Evolutionary conservation across 2,888 invertebrate genomes (phyloP).

Genomic region (Caenorhabditis plicata): DNA sequence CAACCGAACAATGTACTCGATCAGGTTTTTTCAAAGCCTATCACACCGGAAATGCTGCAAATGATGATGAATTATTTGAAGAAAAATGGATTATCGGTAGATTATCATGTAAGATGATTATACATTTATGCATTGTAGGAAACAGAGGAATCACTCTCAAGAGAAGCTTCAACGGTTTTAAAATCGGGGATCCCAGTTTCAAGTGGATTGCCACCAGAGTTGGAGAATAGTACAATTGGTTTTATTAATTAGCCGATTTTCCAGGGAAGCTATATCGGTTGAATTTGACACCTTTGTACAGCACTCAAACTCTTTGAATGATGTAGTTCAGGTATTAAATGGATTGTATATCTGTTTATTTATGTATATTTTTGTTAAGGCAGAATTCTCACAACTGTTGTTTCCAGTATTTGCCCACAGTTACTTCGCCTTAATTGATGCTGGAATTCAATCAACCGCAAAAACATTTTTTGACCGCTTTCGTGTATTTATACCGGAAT

Average conservation of each 20-base stretch:
- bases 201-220: slow-evolving; percentile 20
- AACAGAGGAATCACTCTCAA: slow-evolving; percentile 35
- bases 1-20: no score
- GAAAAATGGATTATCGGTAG: slow-evolving; percentile 36
- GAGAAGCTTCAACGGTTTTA: slow-evolving; percentile 26
- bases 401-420: slow-evolving; percentile 50
- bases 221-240: no score
- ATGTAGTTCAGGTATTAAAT: slow-evolving; percentile 44
- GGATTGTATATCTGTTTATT: no score
- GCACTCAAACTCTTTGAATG: slow-evolving; percentile 41
- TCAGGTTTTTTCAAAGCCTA: slow-evolving; percentile 4
- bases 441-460: slow-evolving; percentile 19
- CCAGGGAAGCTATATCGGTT: slow-evolving; percentile 37
- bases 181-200: slow-evolving; percentile 15
- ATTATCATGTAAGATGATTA: neutral
- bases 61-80: slow-evolving; percentile 32
- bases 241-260: slow-evolving; percentile 2
- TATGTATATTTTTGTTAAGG: no score
- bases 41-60: slow-evolving; percentile 32
- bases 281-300: slow-evolving; percentile 46
- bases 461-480: slow-evolving; percentile 35
- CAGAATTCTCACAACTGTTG: slow-evolving; percentile 36
- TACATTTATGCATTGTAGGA: slow-evolving; percentile 15
- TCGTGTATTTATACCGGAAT: slow-evolving; percentile 31
- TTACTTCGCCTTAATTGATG: slow-evolving; percentile 27